These are phyloP conservation scores for Micrastur ruficollis DNA, from an alignment of 2,797 vertebrate genomes.

Conservation along the genomic window DNA sequence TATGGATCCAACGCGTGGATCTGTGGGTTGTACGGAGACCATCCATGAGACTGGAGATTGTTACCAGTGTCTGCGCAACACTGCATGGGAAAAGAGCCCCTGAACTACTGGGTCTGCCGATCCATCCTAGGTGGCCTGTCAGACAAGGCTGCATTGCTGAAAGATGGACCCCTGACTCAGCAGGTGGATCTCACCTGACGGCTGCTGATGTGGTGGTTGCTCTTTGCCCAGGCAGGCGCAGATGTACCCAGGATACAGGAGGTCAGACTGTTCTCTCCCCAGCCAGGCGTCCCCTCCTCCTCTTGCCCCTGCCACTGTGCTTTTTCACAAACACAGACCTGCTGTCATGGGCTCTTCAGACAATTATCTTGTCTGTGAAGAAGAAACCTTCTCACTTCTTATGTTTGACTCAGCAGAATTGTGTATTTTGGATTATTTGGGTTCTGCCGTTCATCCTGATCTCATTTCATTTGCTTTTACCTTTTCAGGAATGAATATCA, in stretches of 20 bases:
- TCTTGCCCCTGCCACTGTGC: neutral
- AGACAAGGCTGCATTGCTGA: neutral
- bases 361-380: neutral
- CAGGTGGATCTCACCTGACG: no score
- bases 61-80: neutral
- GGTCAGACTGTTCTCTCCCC: neutral
- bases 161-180: neutral
- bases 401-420: neutral
- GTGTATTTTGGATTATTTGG: neutral
- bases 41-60: neutral
- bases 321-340: neutral
- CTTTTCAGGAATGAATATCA: constrained; percentile 13
- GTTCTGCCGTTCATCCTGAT: constrained; percentile 1
- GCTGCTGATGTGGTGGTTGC: neutral
- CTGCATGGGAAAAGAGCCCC: neutral
- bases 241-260: no score
- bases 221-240: accelerated
- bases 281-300: neutral
- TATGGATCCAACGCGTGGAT: accelerated
- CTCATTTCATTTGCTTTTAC: constrained; percentile 8
- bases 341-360: neutral
- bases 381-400: neutral
- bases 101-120: neutral
- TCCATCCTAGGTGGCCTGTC: neutral
- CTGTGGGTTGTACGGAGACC: neutral